Percentiles rank a stretch among this genome's conserved stretches.
Conservation (phyloP, 2,888 invertebrate species). For the Parnassius smintheus region DNA sequence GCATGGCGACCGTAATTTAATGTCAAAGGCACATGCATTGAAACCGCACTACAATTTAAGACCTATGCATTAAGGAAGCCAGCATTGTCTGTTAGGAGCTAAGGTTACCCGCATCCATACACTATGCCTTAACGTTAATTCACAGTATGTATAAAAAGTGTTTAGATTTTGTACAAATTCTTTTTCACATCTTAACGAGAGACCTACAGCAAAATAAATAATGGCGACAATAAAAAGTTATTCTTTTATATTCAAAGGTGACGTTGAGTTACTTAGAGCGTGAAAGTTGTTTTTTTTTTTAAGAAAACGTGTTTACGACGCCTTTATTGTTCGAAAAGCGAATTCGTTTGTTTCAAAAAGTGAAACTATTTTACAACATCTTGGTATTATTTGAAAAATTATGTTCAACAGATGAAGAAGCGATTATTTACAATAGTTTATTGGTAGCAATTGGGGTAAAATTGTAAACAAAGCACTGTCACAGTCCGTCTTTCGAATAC, state of each 20-base stretch:
- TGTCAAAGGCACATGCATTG: constrained; percentile 77
- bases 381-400: constrained; percentile 12
- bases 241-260: constrained; percentile 24
- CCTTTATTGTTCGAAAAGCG: constrained; percentile 30
- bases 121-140: constrained; percentile 59
- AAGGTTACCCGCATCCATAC: constrained; percentile 70
- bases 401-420: constrained; percentile 4
- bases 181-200: constrained; percentile 7
- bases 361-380: constrained; percentile 27
- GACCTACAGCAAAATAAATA: constrained; percentile 17
- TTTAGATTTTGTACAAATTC: constrained; percentile 30
- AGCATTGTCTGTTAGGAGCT: constrained; percentile 69
- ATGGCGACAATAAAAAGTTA: not conserved
- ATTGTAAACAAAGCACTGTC: constrained; percentile 14
- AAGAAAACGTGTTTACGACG: constrained; percentile 28
- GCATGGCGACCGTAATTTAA: constrained; percentile 77
- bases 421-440: constrained; percentile 11
- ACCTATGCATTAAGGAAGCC: constrained; percentile 76
- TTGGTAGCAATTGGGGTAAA: constrained; percentile 7
- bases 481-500: constrained; percentile 5
- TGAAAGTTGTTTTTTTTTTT: not conserved
- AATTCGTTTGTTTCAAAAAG: constrained; percentile 28
- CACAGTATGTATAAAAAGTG: constrained; percentile 38
- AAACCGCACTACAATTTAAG: constrained; percentile 78
- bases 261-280: not conserved